Base-by-base conservation (phyloP, 2,797 vertebrate genomes). In the Coregonus ussuriensis region DNA sequence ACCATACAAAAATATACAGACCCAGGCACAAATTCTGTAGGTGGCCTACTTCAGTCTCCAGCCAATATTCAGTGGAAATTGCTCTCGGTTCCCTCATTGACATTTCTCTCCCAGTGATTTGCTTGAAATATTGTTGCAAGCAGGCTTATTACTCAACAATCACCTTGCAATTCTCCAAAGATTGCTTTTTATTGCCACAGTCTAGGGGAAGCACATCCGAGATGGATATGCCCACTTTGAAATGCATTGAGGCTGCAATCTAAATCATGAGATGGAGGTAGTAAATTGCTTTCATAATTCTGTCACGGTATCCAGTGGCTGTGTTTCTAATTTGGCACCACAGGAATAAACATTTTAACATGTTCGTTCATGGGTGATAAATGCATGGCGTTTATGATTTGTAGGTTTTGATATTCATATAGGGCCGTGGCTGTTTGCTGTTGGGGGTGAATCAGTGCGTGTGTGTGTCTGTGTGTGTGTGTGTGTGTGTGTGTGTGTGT, bases 201-300 rank as follows among this genome's bases (percentile, higher is more conserved):
- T 71, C 68, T 63, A 18, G 47, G 6, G 3, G 47, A 67, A 54
- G 71, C 51, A 41, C 62, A 54, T 72, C 62, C 6, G 47, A 77
- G 76, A 78, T 72, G 33, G 76, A 78, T 78, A 78, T 53, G 71
- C 76, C 76, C 65, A 56, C 56, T 73, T 67, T 62, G 41, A 77
- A 77, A 77, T 77, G 75, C 75, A 77, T 77, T 77, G 68, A 37
- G 54, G 53, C 70, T 16, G 31, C 18, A 71, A 47, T 77, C 75
- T 56, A 71, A 71, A 63, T 62, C 52, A 35, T 41, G 74, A 31
- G 52, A 76, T 21, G 31, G 66, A 33, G 74, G 47, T 70, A 53
- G 62, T 75, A 75, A 75, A 75, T 75, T 75, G 67, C 74, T 68
- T 53, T 67, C 35, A 76, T 68, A 56, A 76, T 69, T 69, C 33